A percentile compares a stretch with the other conserved stretches of the same genome.
phyloP scores from a whole-genome alignment of 2,888 invertebrate species.

The Heliconius sara region DNA sequence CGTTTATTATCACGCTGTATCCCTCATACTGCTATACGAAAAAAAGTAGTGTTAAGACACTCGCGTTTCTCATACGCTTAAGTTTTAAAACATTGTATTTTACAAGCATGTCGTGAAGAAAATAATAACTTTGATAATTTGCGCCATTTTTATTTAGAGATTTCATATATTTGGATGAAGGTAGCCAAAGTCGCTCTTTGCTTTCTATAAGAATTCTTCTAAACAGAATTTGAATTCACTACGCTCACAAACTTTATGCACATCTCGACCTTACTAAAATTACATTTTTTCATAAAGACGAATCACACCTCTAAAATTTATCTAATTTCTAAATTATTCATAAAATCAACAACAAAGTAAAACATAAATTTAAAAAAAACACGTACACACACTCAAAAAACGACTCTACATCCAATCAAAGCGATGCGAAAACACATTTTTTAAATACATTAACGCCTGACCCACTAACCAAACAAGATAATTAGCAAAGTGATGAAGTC shows the following conservation, averaged over 20 bases:
- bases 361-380: neutral
- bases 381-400: neutral
- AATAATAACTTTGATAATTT: too few species aligned
- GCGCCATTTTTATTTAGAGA: too few species aligned
- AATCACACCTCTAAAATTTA: neutral
- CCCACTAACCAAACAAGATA: conserved; percentile 25
- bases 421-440: conserved; percentile 15
- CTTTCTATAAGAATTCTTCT: neutral
- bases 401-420: conserved; percentile 7
- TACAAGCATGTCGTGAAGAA: too few species aligned
- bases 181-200: too few species aligned
- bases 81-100: too few species aligned
- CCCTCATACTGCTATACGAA: too few species aligned
- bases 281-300: neutral
- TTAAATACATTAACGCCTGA: conserved; percentile 1
- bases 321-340: conserved; percentile 2
- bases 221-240: neutral
- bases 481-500: conserved; percentile 28
- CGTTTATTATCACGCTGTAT: too few species aligned
- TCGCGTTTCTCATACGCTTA: too few species aligned
- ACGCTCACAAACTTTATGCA: neutral
- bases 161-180: too few species aligned
- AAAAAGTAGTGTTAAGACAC: too few species aligned
- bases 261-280: neutral
- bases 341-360: neutral